phyloP scores from a whole-genome alignment of 2,888 invertebrate species.

The Cheilosia soror region DNA sequence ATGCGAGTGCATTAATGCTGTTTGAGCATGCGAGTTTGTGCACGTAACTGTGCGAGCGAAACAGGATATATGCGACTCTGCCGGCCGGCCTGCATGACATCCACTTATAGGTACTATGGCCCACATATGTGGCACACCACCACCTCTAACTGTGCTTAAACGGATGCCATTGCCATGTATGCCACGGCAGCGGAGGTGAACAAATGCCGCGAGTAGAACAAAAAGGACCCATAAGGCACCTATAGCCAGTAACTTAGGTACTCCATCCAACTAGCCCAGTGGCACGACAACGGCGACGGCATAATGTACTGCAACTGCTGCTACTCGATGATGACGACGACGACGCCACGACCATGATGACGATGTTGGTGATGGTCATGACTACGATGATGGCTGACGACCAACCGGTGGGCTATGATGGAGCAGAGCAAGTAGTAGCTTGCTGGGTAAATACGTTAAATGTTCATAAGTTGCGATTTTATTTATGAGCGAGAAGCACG shows the following conservation, averaged over 20 bases:
- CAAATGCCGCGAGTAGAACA: conserved; percentile 30
- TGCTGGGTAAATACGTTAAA: conserved; percentile 78
- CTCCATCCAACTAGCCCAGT: neutral
- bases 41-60: conserved; percentile 26
- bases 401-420: conserved; percentile 35
- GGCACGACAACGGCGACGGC: neutral
- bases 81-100: conserved; percentile 26
- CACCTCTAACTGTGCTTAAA: conserved; percentile 19
- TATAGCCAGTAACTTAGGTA: conserved; percentile 23
- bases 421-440: conserved; percentile 23
- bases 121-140: conserved; percentile 30
- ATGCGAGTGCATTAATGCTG: conserved; percentile 63
- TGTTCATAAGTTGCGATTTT: conserved; percentile 79
- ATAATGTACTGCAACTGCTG: conserved; percentile 6
- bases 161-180: conserved; percentile 9
- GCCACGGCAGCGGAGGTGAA: conserved; percentile 10
- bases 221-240: conserved; percentile 31
- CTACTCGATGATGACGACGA: conserved; percentile 27
- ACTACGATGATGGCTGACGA: conserved; percentile 46
- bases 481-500: conserved; percentile 78
- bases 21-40: conserved; percentile 59
- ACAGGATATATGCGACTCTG: conserved; percentile 43
- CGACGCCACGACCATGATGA: conserved; percentile 69
- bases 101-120: conserved; percentile 30
- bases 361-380: conserved; percentile 52